Evolutionary conservation across 2,113 vertebrate species (phyloP).

Genomic region (Gobio gobio): DNA sequence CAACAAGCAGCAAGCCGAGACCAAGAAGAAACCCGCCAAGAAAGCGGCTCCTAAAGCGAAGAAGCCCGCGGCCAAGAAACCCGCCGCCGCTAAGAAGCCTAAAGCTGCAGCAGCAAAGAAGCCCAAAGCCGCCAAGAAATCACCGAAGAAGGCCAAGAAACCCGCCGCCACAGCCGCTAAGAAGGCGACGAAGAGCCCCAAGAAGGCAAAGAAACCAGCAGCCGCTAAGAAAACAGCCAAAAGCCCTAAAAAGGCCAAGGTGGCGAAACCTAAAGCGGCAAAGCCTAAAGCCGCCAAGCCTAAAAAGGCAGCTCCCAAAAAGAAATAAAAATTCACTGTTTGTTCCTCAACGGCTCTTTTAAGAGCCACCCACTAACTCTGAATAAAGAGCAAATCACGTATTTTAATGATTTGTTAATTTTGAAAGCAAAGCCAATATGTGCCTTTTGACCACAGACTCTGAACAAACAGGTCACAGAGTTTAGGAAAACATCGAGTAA

Average conservation of each 20-base stretch:
- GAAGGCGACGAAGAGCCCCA: neutral
- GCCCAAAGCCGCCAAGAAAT: neutral
- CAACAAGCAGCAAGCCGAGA: neutral
- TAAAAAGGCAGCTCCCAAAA: neutral
- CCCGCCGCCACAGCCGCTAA: neutral
- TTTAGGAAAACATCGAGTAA: too few species aligned
- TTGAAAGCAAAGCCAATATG: too few species aligned
- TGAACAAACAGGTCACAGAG: too few species aligned
- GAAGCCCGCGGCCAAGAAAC: neutral
- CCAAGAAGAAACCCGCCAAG: neutral
- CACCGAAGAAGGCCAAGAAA: neutral
- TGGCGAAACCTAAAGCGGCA: neutral
- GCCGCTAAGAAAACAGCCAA: neutral
- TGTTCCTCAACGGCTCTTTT: neutral
- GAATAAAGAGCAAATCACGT: neutral
- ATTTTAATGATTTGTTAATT: neutral
- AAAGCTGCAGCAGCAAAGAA: neutral
- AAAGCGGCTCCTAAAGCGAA: conserved; percentile 1
- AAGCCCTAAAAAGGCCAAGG: conserved; percentile 1
- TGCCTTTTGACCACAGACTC: too few species aligned
- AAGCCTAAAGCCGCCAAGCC: neutral
- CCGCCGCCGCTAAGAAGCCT: neutral
- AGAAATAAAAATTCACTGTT: neutral
- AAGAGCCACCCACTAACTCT: neutral
- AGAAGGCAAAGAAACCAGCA: neutral